Conservation (phyloP, 92 coral and sea anemone species). For the Pocillopora meandrina region DNA sequence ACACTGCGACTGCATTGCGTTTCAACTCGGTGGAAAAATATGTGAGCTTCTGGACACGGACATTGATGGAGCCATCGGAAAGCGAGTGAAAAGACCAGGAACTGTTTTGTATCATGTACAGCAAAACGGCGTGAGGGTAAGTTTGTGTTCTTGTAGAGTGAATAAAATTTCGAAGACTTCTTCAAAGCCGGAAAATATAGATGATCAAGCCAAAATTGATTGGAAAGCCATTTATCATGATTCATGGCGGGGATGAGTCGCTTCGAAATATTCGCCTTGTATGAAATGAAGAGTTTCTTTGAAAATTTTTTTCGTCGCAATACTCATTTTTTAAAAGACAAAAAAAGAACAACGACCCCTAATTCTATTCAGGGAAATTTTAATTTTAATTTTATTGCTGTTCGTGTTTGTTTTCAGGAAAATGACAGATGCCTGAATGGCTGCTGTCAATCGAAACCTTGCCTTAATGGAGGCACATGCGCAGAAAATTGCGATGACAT, state of each 20-base stretch:
- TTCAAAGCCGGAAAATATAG: too few relatives aligned
- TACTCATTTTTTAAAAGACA: too few relatives aligned
- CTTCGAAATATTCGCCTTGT: too few relatives aligned
- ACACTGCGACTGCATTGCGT: conserved; percentile 56
- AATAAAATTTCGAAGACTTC: too few relatives aligned
- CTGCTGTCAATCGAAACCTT: conserved; percentile 47
- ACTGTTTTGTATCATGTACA: conserved; percentile 12
- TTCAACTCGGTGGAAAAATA: conserved; percentile 42
- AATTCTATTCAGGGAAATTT: too few relatives aligned
- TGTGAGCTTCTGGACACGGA: conserved; percentile 53
- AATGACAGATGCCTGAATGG: conserved; percentile 38
- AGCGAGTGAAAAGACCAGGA: conserved; percentile 12
- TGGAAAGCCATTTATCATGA: too few relatives aligned
- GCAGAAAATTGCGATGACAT: conserved; percentile 47
- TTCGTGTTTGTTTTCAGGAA: neutral
- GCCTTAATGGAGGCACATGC: conserved; percentile 61
- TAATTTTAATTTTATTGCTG: too few relatives aligned
- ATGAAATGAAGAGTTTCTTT: too few relatives aligned
- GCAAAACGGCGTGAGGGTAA: conserved; percentile 6
- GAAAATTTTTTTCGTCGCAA: too few relatives aligned
- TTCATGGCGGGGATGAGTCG: too few relatives aligned
- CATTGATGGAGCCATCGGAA: neutral
- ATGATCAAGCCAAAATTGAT: too few relatives aligned
- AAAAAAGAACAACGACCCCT: too few relatives aligned
- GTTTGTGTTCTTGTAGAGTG: neutral